Conservation (phyloP, 2,797 vertebrate species). For the Fratercula arctica region DNA sequence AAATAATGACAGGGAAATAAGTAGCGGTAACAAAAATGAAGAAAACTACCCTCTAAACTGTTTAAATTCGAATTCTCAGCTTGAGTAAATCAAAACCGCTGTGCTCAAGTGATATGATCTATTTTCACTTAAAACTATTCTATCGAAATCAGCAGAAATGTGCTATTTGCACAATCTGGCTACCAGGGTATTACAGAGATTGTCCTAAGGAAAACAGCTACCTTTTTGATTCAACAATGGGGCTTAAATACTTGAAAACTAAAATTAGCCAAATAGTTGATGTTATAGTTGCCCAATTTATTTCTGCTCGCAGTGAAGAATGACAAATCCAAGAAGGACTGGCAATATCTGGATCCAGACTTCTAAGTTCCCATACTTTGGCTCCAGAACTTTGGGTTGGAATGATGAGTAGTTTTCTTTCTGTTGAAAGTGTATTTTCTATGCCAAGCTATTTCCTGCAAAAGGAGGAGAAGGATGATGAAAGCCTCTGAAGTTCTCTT, state of each 20-base stretch:
- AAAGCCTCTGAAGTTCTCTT: constrained; percentile 31
- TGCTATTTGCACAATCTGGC: not conserved
- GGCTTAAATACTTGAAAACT: constrained; percentile 9
- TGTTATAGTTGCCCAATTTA: not conserved
- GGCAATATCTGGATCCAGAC: not conserved
- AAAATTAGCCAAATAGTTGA: not conserved
- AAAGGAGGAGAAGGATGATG: not conserved
- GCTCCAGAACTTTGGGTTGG: not conserved
- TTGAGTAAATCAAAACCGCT: constrained; percentile 13
- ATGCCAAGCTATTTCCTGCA: not conserved
- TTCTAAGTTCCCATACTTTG: not conserved
- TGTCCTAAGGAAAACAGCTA: not conserved
- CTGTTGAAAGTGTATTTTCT: not conserved
- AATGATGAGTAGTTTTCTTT: not conserved
- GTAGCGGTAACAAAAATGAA: not conserved
- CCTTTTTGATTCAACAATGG: not conserved
- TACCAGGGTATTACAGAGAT: not conserved
- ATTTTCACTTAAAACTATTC: constrained; percentile 16
- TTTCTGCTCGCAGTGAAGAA: not conserved
- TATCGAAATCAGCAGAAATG: not conserved
- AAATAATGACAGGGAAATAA: not conserved
- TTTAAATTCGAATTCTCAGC: constrained; percentile 29
- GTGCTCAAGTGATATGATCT: not conserved
- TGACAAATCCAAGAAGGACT: not conserved
- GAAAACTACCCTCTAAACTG: not conserved